These are phyloP conservation scores for Nasonia vitripennis DNA, from an alignment of 1,140 invertebrate genomes.

Conservation along the genomic window DNA sequence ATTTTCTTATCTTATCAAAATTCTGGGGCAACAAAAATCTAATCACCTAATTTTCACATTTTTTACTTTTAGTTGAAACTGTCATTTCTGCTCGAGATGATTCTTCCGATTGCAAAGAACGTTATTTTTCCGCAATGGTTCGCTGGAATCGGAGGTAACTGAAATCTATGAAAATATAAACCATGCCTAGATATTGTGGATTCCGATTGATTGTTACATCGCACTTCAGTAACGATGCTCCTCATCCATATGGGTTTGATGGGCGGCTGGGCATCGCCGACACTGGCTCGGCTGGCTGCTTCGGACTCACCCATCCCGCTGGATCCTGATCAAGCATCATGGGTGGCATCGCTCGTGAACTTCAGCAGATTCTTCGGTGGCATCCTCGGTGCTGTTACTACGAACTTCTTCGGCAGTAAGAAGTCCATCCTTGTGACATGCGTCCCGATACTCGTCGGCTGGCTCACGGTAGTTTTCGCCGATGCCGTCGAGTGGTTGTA, in stretches of 20 bases:
- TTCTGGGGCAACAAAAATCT: too few species aligned
- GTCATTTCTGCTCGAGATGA: conserved; percentile 14
- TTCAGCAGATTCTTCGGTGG: conserved; percentile 70
- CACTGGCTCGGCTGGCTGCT: conserved; percentile 73
- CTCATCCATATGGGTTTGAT: conserved; percentile 63
- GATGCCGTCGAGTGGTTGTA: conserved; percentile 75
- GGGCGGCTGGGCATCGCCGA: conserved; percentile 78
- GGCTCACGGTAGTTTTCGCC: conserved; percentile 77
- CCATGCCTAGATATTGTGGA: not conserved
- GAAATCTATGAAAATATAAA: not conserved
- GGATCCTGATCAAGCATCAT: conserved; percentile 78
- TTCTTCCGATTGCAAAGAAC: not conserved
- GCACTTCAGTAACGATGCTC: conserved; percentile 62
- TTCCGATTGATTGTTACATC: not conserved
- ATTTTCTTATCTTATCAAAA: too few species aligned
- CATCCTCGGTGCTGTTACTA: conserved; percentile 61
- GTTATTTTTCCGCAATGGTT: conserved; percentile 43
- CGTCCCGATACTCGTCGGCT: conserved; percentile 79
- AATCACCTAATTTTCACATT: not conserved
- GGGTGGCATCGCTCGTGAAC: conserved; percentile 77
- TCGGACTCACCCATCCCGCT: conserved; percentile 74
- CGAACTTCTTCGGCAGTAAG: conserved; percentile 80
- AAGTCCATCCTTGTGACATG: conserved; percentile 78
- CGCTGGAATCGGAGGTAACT: conserved; percentile 40
- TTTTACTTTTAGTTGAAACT: conserved; percentile 16